Conservation (phyloP, 2,888 invertebrate species). For the Chirona hameri region DNA sequence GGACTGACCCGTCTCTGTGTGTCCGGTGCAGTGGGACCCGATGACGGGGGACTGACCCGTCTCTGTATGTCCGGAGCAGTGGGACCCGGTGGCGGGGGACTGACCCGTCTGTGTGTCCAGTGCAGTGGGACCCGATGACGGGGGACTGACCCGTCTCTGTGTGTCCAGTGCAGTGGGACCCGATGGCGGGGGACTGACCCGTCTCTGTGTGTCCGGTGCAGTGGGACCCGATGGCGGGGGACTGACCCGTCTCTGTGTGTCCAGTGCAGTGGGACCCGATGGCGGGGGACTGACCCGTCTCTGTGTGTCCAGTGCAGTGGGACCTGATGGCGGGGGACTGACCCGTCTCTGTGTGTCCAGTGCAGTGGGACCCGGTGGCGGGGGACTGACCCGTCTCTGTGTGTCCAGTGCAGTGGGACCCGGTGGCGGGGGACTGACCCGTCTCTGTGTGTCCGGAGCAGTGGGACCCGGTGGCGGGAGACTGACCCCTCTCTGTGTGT, state of each 20-base stretch:
- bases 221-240: conserved; percentile 12
- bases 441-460: not conserved
- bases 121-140: conserved; percentile 7
- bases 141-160: not conserved
- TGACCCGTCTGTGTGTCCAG: not conserved
- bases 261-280: conserved; percentile 3
- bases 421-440: not conserved
- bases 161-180: not conserved
- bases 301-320: not conserved
- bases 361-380: conserved; percentile 4
- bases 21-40: not conserved
- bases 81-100: conserved; percentile 5
- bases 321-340: conserved; percentile 3
- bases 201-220: not conserved
- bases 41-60: conserved; percentile 3
- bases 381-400: not conserved
- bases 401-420: not conserved
- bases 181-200: conserved; percentile 2
- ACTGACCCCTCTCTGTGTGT: not conserved
- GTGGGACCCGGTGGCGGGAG: conserved; percentile 5
- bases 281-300: not conserved
- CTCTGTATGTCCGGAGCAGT: not conserved
- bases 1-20: not conserved
- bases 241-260: not conserved
- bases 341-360: too few species aligned